Base-by-base conservation (phyloP, 2,113 vertebrate species). In the Trichomycterus rosablanca region DNA sequence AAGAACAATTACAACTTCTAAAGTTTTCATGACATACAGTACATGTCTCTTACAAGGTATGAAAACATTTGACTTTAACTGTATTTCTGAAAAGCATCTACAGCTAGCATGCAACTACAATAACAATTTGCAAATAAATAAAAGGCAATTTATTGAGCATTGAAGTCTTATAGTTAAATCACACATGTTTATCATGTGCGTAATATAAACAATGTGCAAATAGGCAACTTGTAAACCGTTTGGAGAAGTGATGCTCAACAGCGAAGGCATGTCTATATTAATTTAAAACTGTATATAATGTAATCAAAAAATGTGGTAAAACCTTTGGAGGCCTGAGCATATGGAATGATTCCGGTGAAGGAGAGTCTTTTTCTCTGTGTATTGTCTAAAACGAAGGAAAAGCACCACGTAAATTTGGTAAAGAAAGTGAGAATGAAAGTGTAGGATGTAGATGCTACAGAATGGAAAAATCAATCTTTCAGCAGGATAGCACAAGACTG, bases 311-410 rank as follows among this genome's bases (percentile, higher is more conserved):
- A 90, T 40, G 34, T 39, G 86, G 80, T 75, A 82, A 91, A 90
- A 98, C 96, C 96, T 98, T 93, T 90, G 92, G 93, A 90, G 92
- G 84, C 81, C 90, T 97, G 93, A 98, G 91, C 95, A 98, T 98
- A 93, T 97, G 94, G 92, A 96, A 96, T 89, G 92, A 90, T 91
- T 97, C 95, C 92, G 93, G 89, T 89, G 94, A 93, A 88, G 93
- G 96, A 87, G 95, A 97, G 84, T 92, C 92, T 96, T 93, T 98
- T 90, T 97, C 94, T 91, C 93, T 97, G 88, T 97, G 95, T 91
- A 95, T 89, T 82, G 88, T 98, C 96, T 98, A 97, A 93, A 98
- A 97, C 82, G 88, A 93, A 97, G 89, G 90, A 97, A 88, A 97
- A 95, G 92, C 86, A 97, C 85, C 79, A 82, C 82, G 85, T 97